A percentile compares a stretch with the other conserved stretches of the same genome.
phyloP scores from a whole-genome alignment of 2,113 vertebrate species.

The Pangasianodon gigas region DNA sequence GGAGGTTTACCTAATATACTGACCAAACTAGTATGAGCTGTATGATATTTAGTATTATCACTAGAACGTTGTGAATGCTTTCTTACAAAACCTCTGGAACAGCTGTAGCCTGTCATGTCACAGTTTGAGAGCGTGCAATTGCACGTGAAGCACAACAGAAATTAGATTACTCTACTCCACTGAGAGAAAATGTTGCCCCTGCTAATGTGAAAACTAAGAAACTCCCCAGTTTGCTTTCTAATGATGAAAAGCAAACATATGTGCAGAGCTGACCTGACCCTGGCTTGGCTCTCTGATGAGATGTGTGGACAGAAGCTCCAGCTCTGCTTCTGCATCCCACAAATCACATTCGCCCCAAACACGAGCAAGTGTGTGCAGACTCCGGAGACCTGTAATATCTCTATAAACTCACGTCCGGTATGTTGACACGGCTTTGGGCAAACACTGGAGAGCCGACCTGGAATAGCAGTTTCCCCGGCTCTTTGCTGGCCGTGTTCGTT shows the following conservation, averaged over 20 bases:
- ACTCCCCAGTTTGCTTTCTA: conserved; percentile 71
- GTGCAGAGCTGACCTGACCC: conserved; percentile 70
- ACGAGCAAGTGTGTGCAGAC: conserved; percentile 56
- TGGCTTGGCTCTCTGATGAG: conserved; percentile 63
- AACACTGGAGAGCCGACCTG: conserved; percentile 71
- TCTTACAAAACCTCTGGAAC: conserved; percentile 25
- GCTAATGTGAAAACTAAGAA: conserved; percentile 64
- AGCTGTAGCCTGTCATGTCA: conserved; percentile 33
- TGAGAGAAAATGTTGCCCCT: conserved; percentile 63
- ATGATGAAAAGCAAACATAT: conserved; percentile 79
- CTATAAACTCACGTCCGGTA: conserved; percentile 73
- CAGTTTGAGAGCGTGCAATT: conserved; percentile 52
- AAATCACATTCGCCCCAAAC: conserved; percentile 72
- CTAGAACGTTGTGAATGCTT: not conserved
- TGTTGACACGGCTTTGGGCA: conserved; percentile 77
- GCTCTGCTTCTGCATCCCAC: conserved; percentile 56
- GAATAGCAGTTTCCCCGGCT: conserved; percentile 71
- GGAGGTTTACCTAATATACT: not conserved
- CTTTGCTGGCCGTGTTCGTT: conserved; percentile 54
- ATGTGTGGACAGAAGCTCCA: conserved; percentile 64
- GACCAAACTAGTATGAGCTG: not conserved
- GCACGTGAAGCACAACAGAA: conserved; percentile 62
- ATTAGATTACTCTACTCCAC: conserved; percentile 64
- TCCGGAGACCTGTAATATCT: conserved; percentile 71
- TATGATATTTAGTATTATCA: conserved; percentile 29